Evolutionary conservation across 2,888 invertebrate species (phyloP), one percentile per base, ranked within the genome.

Genomic region (Pediacus dermestoides): DNA sequence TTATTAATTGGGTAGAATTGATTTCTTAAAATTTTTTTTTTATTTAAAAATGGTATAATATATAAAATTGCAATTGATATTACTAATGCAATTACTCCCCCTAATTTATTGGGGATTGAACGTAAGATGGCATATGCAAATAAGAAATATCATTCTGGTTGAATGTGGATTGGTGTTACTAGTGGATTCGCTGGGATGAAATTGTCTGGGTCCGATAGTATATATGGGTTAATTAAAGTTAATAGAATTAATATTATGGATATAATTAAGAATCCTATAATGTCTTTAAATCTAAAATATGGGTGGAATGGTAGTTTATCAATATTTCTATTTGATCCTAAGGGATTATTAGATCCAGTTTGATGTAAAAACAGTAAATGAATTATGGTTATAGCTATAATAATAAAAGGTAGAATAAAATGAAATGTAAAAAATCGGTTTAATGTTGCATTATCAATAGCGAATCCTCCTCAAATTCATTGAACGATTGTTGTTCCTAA

Each of bases 131-230:
- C 82, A 67, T 87, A 87, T 8, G 86, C 85, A 74, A 86, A 87
- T 73, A 88, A 66, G 58, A 87, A 88, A 66, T 88, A 88, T 80
- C 85, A 88, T 77, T 88, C 87, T 15, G 85, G 86, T 76, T 87
- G 82, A 72, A 87, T 87, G 61, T 86, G 86, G 4, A 76, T 64
- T 0, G 86, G 85, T 0, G 85, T 85, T 9, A 80, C 73, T 71
- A 83, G 57, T 0, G 81, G 76, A 49, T 83, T 82, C 2, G 82
- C 83, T 0, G 78, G 77, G 11, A 76, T 80, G 70, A 84, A 87
- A 70, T 85, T 87, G 72, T 85, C 85, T 0, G 82, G 80, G 15
- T 85, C 84, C 52, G 77, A 74, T 63, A 86, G 55, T 61, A 80
- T 45, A 54, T 78, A 76, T 0, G 83, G 84, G 2, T 67, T 70